These are phyloP conservation scores for Sinelater perroti DNA, from an alignment of 2,888 invertebrate species.

Conservation along the genomic window DNA sequence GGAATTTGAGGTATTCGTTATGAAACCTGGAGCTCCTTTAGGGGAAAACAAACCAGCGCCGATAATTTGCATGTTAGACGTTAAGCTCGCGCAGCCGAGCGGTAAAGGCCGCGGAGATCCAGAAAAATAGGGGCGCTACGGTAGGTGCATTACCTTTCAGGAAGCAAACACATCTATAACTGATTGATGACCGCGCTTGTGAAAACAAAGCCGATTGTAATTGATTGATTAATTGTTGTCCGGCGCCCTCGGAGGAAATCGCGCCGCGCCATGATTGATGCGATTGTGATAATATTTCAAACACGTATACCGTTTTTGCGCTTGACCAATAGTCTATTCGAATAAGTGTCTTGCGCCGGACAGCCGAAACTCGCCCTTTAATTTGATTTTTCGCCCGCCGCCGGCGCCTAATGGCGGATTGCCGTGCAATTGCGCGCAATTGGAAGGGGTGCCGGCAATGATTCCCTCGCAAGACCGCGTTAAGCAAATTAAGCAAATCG, in stretches of 20 bases:
- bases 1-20: constrained; percentile 22
- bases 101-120: neutral
- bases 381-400: constrained; percentile 25
- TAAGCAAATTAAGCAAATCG: constrained; percentile 22
- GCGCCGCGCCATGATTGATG: constrained; percentile 44
- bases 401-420: constrained; percentile 4
- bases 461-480: constrained; percentile 3
- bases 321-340: constrained; percentile 34
- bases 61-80: constrained; percentile 20
- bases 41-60: constrained; percentile 15
- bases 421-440: constrained; percentile 9
- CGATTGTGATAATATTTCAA: constrained; percentile 39
- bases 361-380: constrained; percentile 27
- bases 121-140: constrained; percentile 10
- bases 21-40: constrained; percentile 18
- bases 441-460: neutral
- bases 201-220: constrained; percentile 46
- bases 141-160: constrained; percentile 27
- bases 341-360: constrained; percentile 33
- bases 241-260: constrained; percentile 44
- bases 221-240: constrained; percentile 47
- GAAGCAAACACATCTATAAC: constrained; percentile 41
- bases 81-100: constrained; percentile 1
- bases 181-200: constrained; percentile 42
- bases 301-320: constrained; percentile 33